Conservation (phyloP, 1,140 invertebrate species). For the Copidosoma floridanum region DNA sequence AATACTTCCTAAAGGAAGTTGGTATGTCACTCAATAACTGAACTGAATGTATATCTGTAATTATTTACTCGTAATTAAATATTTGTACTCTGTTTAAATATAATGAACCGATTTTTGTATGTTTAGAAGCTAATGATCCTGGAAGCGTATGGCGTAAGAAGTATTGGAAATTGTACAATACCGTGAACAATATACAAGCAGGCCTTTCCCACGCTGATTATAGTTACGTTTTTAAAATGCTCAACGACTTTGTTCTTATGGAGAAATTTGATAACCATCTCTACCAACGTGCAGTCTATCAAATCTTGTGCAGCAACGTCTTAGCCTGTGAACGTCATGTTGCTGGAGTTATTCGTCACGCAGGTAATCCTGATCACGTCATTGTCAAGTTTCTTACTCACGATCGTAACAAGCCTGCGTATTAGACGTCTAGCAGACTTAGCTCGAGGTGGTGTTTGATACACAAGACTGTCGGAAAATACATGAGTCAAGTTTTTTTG, state of each 20-base stretch:
- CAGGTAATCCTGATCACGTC: constrained; percentile 37
- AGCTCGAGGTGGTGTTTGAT: no score
- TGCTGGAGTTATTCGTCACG: constrained; percentile 28
- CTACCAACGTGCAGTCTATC: constrained; percentile 31
- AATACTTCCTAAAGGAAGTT: neutral
- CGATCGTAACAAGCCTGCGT: no score
- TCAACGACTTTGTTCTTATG: constrained; percentile 25
- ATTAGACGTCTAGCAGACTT: no score
- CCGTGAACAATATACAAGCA: constrained; percentile 27
- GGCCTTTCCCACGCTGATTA: constrained; percentile 37
- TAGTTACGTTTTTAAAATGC: constrained; percentile 31
- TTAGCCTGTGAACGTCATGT: constrained; percentile 29
- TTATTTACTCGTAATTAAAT: no score
- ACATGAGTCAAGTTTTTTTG: no score
- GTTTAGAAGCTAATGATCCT: constrained; percentile 23
- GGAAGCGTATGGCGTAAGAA: constrained; percentile 8
- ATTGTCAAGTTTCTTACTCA: no score
- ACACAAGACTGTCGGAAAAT: no score
- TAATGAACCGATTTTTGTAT: no score
- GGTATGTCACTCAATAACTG: no score
- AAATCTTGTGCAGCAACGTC: constrained; percentile 34
- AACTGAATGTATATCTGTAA: no score
- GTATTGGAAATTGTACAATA: constrained; percentile 35
- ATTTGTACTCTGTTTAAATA: no score
- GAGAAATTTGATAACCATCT: constrained; percentile 4